These are phyloP conservation scores for Tragopan temminckii DNA, from an alignment of 2,797 vertebrate species.

Conservation along the genomic window DNA sequence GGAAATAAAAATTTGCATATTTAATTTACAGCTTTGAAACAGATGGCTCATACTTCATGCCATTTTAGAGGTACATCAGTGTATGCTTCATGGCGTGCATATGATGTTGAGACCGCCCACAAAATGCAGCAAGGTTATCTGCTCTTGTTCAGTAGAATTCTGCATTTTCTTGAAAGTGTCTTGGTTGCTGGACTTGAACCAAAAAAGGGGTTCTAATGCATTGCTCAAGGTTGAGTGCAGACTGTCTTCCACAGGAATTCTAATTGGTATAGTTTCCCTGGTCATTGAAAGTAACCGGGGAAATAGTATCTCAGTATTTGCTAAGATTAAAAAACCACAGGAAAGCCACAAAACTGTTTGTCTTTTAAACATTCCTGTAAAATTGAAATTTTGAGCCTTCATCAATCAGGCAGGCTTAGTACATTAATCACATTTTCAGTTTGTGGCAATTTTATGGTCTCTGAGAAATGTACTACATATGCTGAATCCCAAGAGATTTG, in stretches of 20 bases:
- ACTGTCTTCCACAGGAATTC: neutral
- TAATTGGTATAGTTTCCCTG: neutral
- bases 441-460: neutral
- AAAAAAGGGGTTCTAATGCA: neutral
- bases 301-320: neutral
- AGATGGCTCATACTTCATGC: neutral
- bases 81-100: neutral
- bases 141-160: neutral
- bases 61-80: neutral
- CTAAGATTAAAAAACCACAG: neutral
- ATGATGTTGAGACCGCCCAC: neutral
- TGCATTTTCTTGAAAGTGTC: neutral
- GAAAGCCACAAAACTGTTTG: neutral
- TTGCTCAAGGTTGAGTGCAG: neutral
- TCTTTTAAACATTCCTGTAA: neutral
- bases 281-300: neutral
- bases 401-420: neutral
- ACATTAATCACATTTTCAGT: neutral
- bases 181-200: neutral
- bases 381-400: neutral
- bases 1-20: neutral
- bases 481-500: neutral
- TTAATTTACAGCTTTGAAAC: neutral
- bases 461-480: neutral
- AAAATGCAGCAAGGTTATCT: neutral